Percentiles rank a stretch among this genome's conserved stretches.
Evolutionary conservation across 2,113 vertebrate species (phyloP).

Genomic region (Vulpes ferrilata): DNA sequence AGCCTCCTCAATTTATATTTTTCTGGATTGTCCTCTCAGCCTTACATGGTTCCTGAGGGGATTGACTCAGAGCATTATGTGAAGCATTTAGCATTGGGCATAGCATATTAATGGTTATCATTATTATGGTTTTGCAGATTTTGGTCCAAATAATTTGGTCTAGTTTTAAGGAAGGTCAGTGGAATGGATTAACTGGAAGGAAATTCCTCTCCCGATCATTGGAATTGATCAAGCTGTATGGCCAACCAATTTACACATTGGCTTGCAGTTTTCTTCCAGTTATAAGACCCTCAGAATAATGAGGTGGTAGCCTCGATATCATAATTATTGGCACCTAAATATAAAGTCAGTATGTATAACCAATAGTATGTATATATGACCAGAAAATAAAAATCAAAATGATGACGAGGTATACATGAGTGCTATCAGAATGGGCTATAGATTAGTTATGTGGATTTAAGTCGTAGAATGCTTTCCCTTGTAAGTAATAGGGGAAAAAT

Average conservation of each 20-base stretch:
- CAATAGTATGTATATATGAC: background rate
- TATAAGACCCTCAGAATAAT: background rate
- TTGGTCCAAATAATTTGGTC: background rate
- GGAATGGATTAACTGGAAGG: background rate
- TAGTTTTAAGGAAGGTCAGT: background rate
- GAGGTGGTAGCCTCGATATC: background rate
- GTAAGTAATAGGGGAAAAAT: background rate
- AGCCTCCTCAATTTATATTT: background rate
- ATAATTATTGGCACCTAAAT: background rate
- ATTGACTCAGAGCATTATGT: background rate
- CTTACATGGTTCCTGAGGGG: background rate
- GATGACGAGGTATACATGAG: background rate
- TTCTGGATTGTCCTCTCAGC: background rate
- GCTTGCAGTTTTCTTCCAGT: background rate
- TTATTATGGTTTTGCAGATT: background rate
- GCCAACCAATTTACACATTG: background rate
- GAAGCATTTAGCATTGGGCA: background rate
- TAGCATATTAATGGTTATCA: background rate
- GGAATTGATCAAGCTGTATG: background rate
- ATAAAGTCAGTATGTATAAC: background rate
- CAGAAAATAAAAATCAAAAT: constrained; percentile 2
- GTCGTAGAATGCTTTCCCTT: background rate
- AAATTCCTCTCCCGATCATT: background rate
- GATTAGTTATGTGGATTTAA: background rate
- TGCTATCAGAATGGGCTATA: background rate